A percentile compares a stretch with the other conserved stretches of the same genome.
These are phyloP conservation scores for Euleptes europaea DNA, from an alignment of 2,113 vertebrate genomes.

Conservation along the genomic window DNA sequence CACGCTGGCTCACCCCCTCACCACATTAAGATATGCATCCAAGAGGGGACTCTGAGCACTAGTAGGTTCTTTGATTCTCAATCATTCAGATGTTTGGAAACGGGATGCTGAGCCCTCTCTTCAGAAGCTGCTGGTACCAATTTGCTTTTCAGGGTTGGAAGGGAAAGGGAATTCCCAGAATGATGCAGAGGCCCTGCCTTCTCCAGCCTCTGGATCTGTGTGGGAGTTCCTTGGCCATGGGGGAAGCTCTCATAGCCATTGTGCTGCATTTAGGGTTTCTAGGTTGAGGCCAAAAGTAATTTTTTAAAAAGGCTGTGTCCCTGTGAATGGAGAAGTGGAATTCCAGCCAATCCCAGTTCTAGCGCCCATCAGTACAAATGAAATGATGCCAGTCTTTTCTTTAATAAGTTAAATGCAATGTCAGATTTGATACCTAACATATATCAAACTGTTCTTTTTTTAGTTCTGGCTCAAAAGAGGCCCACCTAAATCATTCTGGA, in stretches of 20 bases:
- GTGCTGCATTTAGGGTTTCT: background rate
- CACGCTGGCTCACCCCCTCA: too few relatives aligned
- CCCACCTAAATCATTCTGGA: conserved; percentile 82
- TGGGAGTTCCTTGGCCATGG: background rate
- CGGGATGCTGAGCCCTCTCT: background rate
- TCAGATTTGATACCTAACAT: background rate
- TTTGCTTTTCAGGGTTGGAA: background rate
- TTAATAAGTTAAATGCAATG: background rate
- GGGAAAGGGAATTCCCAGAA: too few relatives aligned
- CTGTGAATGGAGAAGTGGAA: background rate
- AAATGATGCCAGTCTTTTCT: background rate
- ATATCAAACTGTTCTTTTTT: background rate
- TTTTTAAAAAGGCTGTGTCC: background rate
- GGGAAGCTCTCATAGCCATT: background rate
- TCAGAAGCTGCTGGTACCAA: background rate
- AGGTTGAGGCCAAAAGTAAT: background rate
- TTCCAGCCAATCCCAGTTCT: background rate
- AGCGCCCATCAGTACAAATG: background rate
- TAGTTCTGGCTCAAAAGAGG: conserved; percentile 78
- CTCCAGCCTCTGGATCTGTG: background rate
- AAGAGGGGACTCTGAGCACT: background rate
- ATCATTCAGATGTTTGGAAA: background rate
- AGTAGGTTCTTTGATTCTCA: background rate
- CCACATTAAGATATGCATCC: too few relatives aligned
- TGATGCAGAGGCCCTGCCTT: too few relatives aligned